Conservation (phyloP, 1,140 invertebrate species). For the Aphelenchoides avenae region DNA sequence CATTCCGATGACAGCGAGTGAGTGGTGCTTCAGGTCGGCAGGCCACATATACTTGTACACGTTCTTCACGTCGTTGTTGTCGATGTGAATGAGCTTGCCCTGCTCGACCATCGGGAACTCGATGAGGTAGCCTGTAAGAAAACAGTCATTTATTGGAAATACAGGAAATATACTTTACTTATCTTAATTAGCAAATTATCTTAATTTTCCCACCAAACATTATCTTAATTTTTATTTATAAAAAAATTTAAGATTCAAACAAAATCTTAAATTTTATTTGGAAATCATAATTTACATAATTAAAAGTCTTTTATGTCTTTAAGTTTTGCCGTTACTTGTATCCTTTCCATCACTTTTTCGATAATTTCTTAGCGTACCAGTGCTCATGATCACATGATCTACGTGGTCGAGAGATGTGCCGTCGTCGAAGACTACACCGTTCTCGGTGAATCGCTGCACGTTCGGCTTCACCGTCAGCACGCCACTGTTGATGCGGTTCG, state of each 20-base stretch:
- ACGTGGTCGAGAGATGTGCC: slow-evolving; percentile 43
- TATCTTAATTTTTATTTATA: too few species aligned
- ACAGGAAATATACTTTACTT: neutral
- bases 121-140: slow-evolving; percentile 57
- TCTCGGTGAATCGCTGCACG: slow-evolving; percentile 58
- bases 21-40: slow-evolving; percentile 59
- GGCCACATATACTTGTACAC: slow-evolving; percentile 63
- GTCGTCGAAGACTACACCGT: slow-evolving; percentile 60
- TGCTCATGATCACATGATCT: slow-evolving; percentile 45
- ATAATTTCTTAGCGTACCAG: slow-evolving; percentile 21
- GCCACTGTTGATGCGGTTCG: slow-evolving; percentile 63
- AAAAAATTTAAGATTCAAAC: too few species aligned
- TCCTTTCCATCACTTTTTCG: neutral
- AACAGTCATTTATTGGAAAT: neutral
- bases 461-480: slow-evolving; percentile 59
- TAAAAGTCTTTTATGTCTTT: too few species aligned
- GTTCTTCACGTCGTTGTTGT: slow-evolving; percentile 59
- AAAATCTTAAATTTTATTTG: too few species aligned
- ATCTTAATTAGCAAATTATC: neutral
- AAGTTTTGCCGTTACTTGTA: too few species aligned
- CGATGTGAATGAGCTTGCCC: slow-evolving; percentile 32
- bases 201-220: slow-evolving; percentile 3
- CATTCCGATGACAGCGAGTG: slow-evolving; percentile 63
- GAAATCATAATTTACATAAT: too few species aligned
- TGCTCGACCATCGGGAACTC: slow-evolving; percentile 48